These are phyloP conservation scores for Drosophila greeni DNA, from an alignment of 2,888 invertebrate species.

Conservation along the genomic window DNA sequence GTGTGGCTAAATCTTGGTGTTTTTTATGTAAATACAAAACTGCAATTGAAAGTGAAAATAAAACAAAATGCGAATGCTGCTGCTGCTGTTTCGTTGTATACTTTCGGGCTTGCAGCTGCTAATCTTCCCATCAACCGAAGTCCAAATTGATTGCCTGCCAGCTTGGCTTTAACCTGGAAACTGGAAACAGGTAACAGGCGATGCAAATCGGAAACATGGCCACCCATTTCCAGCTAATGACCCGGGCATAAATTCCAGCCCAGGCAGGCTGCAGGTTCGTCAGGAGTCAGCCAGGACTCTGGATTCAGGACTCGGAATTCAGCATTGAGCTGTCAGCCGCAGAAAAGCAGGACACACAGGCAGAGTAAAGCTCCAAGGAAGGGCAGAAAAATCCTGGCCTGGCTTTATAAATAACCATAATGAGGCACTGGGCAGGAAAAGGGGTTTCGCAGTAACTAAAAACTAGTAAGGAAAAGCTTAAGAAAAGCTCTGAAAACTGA, in stretches of 20 bases:
- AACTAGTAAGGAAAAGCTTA: not conserved
- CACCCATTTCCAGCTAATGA: slow-evolving; percentile 48
- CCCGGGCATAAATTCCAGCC: slow-evolving; percentile 33
- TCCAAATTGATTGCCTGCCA: slow-evolving; percentile 39
- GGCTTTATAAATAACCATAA: slow-evolving; percentile 43
- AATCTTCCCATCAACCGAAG: not conserved
- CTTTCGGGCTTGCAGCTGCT: slow-evolving; percentile 16
- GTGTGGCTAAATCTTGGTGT: slow-evolving; percentile 27
- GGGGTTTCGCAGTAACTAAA: not conserved
- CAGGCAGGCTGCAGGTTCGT: no score
- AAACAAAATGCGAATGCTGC: not conserved
- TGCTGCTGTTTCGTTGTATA: no score
- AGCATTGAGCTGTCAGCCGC: slow-evolving; percentile 50
- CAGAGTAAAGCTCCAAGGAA: not conserved
- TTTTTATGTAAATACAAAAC: slow-evolving; percentile 29
- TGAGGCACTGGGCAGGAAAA: not conserved
- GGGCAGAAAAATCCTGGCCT: not conserved
- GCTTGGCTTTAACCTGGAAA: slow-evolving; percentile 6
- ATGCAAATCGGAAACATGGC: slow-evolving; percentile 22
- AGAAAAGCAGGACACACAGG: not conserved
- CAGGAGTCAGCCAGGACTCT: not conserved
- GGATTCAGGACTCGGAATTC: not conserved
- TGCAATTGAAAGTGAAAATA: slow-evolving; percentile 14
- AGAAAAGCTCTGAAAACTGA: not conserved
- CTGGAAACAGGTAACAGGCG: not conserved